Conservation (phyloP, 1,140 invertebrate species). For the Heliconius melpomene region DNA sequence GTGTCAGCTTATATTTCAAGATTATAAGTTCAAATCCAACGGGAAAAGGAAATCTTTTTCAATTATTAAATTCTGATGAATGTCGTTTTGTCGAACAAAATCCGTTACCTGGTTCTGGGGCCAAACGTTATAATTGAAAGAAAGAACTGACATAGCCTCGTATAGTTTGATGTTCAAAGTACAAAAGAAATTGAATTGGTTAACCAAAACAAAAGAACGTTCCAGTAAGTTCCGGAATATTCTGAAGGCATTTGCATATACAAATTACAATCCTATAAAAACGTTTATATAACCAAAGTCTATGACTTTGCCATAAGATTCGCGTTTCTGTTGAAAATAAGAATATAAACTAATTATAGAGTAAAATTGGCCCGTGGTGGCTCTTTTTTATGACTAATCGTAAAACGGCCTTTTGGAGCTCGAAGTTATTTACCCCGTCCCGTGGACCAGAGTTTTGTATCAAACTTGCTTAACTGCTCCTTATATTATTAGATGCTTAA, state of each 20-base stretch:
- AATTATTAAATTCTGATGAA: not conserved
- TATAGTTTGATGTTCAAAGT: not conserved
- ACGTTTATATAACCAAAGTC: constrained; percentile 19
- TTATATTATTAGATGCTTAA: not conserved
- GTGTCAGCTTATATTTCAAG: not conserved
- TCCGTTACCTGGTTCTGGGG: not conserved
- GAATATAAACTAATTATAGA: constrained; percentile 69
- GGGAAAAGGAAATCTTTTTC: no score
- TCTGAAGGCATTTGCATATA: not conserved
- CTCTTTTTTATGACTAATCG: constrained; percentile 71
- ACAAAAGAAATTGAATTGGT: not conserved
- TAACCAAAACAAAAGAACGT: not conserved
- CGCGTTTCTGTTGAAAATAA: constrained; percentile 52
- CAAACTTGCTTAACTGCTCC: constrained; percentile 21
- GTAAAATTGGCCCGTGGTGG: constrained; percentile 61
- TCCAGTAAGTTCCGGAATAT: not conserved
- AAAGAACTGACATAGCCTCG: not conserved
- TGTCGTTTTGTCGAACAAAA: not conserved
- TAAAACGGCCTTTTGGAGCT: constrained; percentile 62
- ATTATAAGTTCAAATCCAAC: no score
- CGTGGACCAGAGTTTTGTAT: not conserved
- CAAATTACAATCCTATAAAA: constrained; percentile 17
- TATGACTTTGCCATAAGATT: constrained; percentile 31
- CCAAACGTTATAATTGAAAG: no score
- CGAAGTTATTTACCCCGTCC: constrained; percentile 13